A percentile compares a stretch with the other conserved stretches of the same genome.
Conservation (phyloP, 1,140 invertebrate genomes). For the Teleogryllus occipitalis region DNA sequence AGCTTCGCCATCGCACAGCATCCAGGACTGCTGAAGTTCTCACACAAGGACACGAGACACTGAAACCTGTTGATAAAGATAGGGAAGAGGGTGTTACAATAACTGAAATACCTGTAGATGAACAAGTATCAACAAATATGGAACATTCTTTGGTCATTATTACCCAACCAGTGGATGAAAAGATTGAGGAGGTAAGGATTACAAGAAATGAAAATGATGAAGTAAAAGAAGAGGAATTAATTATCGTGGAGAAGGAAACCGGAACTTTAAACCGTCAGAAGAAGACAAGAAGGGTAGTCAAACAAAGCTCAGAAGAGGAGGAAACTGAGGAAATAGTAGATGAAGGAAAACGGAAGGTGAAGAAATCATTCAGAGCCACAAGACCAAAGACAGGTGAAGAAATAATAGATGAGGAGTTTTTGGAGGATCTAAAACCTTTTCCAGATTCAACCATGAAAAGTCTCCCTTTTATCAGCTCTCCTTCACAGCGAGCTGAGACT, state of each 20-base stretch:
- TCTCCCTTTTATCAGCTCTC: constrained; percentile 28
- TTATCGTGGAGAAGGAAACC: constrained; percentile 35
- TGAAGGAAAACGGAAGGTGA: constrained; percentile 28
- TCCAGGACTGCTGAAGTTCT: constrained; percentile 31
- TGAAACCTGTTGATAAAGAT: constrained; percentile 15
- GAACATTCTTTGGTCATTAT: constrained; percentile 26
- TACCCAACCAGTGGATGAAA: constrained; percentile 24
- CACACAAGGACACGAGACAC: constrained; percentile 23
- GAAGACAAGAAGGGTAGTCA: constrained; percentile 28
- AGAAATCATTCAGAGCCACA: constrained; percentile 31
- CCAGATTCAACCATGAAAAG: constrained; percentile 22
- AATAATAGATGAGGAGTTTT: constrained; percentile 34
- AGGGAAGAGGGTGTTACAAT: constrained; percentile 33
- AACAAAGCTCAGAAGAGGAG: constrained; percentile 33
- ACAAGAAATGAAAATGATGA: constrained; percentile 30
- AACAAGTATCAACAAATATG: constrained; percentile 20
- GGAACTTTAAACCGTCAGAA: constrained; percentile 27
- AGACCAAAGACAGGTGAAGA: constrained; percentile 32
- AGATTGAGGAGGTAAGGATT: constrained; percentile 21
- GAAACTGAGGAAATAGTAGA: constrained; percentile 23
- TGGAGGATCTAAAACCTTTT: constrained; percentile 27
- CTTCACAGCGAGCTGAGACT: constrained; percentile 27
- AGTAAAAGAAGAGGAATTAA: constrained; percentile 34
- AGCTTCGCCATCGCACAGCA: constrained; percentile 24
- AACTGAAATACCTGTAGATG: constrained; percentile 32